phyloP scores from a whole-genome alignment of 2,797 vertebrate genomes.

The Catharus ustulatus region DNA sequence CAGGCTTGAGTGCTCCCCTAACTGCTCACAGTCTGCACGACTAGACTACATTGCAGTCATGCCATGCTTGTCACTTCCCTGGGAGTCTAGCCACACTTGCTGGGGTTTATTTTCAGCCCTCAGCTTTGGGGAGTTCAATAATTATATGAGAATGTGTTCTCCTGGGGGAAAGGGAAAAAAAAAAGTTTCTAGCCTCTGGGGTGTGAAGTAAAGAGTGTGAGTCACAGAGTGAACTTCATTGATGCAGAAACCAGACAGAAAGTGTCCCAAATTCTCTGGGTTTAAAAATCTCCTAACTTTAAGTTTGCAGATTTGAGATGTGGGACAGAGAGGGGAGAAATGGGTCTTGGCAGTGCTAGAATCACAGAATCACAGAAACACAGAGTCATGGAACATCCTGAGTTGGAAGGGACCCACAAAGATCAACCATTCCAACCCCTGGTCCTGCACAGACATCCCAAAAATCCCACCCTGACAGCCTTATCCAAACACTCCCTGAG shows the following conservation, averaged over 20 bases:
- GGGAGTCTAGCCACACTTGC: slow-evolving; percentile 45
- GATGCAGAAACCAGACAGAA: slow-evolving; percentile 52
- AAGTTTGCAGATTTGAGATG: neutral
- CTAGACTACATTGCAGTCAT: slow-evolving; percentile 8
- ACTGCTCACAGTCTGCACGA: neutral
- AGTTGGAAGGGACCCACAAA: neutral
- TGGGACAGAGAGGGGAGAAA: neutral
- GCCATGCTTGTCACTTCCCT: slow-evolving; percentile 49
- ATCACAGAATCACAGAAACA: neutral
- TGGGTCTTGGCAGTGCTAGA: neutral
- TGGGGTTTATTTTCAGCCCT: slow-evolving; percentile 60
- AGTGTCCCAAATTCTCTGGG: slow-evolving; percentile 13
- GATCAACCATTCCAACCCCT: neutral
- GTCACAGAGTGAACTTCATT: slow-evolving; percentile 56
- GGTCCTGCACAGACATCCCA: neutral
- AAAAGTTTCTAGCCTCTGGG: slow-evolving; percentile 38
- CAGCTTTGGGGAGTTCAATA: slow-evolving; percentile 51
- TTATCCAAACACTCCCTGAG: neutral
- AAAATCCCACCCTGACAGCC: neutral
- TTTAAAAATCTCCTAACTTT: slow-evolving; percentile 20
- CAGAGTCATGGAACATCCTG: neutral
- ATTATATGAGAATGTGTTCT: slow-evolving; percentile 43
- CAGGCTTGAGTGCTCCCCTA: neutral
- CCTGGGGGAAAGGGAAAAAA: neutral
- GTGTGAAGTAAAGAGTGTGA: slow-evolving; percentile 67